Percentiles rank a stretch among this genome's conserved stretches.
Evolutionary conservation across 2,797 vertebrate species (phyloP).

Genomic region (Lophura swinhoii): DNA sequence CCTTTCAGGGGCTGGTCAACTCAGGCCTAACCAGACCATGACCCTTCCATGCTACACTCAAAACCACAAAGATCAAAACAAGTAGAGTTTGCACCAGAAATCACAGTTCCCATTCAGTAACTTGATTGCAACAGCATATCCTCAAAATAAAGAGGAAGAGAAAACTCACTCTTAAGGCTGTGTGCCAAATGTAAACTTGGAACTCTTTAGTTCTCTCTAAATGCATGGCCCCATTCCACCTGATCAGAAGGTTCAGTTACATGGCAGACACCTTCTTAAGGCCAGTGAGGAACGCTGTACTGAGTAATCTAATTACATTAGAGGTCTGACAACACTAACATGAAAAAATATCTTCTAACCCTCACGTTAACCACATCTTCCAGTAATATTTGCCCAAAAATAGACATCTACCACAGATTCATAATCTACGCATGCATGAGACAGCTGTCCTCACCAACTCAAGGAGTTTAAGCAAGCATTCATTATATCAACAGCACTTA

Average conservation of each 20-base stretch:
- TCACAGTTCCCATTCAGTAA: background rate
- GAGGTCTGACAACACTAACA: background rate
- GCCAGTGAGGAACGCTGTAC: background rate
- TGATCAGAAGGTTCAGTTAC: slow-evolving; percentile 22
- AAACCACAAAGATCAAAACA: background rate
- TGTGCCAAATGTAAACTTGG: background rate
- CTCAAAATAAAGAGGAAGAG: background rate
- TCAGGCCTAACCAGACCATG: background rate
- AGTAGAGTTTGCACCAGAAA: background rate
- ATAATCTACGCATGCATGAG: background rate
- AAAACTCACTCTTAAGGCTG: background rate
- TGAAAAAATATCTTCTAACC: background rate
- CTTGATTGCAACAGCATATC: background rate
- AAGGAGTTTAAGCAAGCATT: background rate
- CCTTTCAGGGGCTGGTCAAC: background rate
- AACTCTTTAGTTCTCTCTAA: background rate
- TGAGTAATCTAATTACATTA: slow-evolving; percentile 16
- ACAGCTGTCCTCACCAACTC: background rate
- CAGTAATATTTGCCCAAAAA: background rate
- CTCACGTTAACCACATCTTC: background rate
- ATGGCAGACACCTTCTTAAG: background rate
- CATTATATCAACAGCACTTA: background rate
- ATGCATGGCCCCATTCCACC: slow-evolving; percentile 12
- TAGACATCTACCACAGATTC: background rate
- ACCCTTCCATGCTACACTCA: background rate